Base-by-base conservation (phyloP, 1,140 invertebrate species). In the Cylas formicarius region DNA sequence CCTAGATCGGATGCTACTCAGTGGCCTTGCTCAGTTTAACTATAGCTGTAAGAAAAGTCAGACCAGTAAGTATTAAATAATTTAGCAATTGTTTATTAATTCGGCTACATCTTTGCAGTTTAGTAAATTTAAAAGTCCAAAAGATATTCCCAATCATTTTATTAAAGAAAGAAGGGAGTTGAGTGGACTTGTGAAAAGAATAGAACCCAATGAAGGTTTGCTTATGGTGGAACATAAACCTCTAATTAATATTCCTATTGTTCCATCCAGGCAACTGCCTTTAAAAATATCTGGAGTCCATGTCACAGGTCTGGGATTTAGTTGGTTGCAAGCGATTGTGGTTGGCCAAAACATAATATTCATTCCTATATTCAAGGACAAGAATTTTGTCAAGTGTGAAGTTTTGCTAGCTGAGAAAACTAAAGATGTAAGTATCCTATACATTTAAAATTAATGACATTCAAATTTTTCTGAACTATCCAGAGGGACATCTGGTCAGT, bases 211-310 rank as follows among this genome's bases (percentile, higher is more conserved):
- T 46, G 61, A 60, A 14, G 49, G 62, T 14, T 48, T 70, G 33
- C 53, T 75, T 33, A 67, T 73, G 60, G 55, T 75, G 18, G 60
- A 73, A 52, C 72, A 75, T 44, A 68, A 68, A 55, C 70, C 73
- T 13, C 52, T 74, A 38, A 48, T 75, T 37, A 17, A 54, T 3
- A 32, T 74, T 13, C 69, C 67, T 24, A 46, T 67, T 4, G 48
- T 53, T 35, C 48, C 52, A 22, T 21, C 47, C n/a, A 64, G 61
- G 19, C 56, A 66, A 50, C 58, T 75, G 51, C 72, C 73, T 3
- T 56, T 74, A n/a, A 73, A 71, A 62, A 62, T 74, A 37, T 66
- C 70, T 34, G 70, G 68, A 22, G 61, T 75, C 14, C 50, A 72
- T 31, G 44, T 74, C 10, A 67, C 56, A 27, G 57, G 61, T 43